These are phyloP conservation scores for Habrosyne pyritoides DNA, from an alignment of 2,888 invertebrate species.

Conservation along the genomic window DNA sequence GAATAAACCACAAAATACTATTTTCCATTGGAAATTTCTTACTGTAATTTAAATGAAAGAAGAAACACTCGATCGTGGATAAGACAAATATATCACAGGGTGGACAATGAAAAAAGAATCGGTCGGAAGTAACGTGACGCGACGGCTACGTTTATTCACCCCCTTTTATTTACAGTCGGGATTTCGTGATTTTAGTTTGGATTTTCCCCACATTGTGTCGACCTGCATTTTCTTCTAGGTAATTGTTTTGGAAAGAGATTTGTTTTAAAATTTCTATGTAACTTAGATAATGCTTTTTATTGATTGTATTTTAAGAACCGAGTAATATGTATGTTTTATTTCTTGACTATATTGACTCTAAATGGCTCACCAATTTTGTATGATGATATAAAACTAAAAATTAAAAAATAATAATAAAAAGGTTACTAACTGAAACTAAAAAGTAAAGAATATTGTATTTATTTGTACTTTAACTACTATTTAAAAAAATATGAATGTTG, in stretches of 20 bases:
- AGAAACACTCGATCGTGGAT: slow-evolving; percentile 35
- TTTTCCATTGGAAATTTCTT: background rate
- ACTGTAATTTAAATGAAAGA: slow-evolving; percentile 27
- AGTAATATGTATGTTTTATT: no score
- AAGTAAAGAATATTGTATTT: no score
- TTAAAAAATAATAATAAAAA: no score
- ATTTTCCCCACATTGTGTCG: slow-evolving; percentile 54
- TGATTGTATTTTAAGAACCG: no score
- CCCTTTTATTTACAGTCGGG: slow-evolving; percentile 65
- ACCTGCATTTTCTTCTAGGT: slow-evolving; percentile 14
- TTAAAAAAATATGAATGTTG: no score
- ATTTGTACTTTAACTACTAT: no score
- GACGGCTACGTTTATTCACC: slow-evolving; percentile 64
- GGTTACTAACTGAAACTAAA: no score
- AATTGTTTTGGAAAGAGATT: slow-evolving; percentile 8
- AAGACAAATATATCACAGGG: slow-evolving; percentile 57
- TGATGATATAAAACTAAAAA: no score
- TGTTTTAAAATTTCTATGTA: background rate
- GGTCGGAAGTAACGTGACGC: slow-evolving; percentile 32
- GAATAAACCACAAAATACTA: background rate
- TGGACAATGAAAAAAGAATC: slow-evolving; percentile 63
- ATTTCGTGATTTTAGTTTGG: slow-evolving; percentile 66
- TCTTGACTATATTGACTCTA: no score
- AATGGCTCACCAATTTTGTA: no score
- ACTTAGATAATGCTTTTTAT: no score